A percentile compares a stretch with the other conserved stretches of the same genome.
Conservation (phyloP, 2,113 vertebrate species). For the Aldabrachelys gigantea region DNA sequence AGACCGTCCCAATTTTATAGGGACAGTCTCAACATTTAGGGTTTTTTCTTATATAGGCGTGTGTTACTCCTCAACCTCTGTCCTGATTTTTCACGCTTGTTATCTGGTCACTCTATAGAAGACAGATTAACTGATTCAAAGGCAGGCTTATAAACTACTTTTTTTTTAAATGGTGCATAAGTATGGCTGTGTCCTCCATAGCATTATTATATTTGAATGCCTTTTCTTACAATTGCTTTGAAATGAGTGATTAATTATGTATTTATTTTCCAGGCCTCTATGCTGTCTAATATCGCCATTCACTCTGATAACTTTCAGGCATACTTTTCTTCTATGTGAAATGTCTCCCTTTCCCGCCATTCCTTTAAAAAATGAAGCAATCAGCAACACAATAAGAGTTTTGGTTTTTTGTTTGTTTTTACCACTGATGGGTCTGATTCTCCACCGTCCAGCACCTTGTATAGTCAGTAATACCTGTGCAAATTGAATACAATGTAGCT, state of each 20-base stretch:
- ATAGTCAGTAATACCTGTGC: fast-evolving
- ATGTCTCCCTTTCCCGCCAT: background rate
- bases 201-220: background rate
- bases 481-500: background rate
- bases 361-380: background rate
- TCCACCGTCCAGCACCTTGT: background rate
- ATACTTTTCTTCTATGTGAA: background rate
- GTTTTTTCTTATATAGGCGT: no score
- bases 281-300: background rate
- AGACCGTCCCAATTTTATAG: no score
- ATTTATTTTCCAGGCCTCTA: background rate
- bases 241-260: background rate
- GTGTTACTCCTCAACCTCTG: no score
- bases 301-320: background rate
- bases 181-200: background rate
- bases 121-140: background rate
- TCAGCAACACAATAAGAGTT: fast-evolving
- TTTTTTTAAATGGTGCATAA: fast-evolving
- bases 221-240: background rate
- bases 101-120: background rate
- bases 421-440: background rate
- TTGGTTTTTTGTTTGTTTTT: background rate
- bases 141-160: background rate
- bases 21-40: no score
- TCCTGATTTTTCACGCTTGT: no score